phyloP scores from a whole-genome alignment of 2,113 vertebrate genomes.

The Polypterus bichir region DNA sequence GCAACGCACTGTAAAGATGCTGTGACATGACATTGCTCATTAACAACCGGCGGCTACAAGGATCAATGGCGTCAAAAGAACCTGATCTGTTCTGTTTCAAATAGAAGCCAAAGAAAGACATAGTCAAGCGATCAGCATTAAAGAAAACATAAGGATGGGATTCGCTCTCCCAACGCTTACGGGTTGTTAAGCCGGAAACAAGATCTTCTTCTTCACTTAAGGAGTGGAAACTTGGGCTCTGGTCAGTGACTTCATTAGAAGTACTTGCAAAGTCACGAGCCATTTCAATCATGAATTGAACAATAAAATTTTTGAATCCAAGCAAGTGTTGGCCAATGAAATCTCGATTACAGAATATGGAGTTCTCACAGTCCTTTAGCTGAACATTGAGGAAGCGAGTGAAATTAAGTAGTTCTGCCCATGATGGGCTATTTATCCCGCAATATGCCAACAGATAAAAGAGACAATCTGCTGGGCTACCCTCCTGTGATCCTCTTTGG shows the following conservation, averaged over 20 bases:
- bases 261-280: slow-evolving; percentile 55
- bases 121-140: slow-evolving; percentile 45
- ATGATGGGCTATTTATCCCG: slow-evolving; percentile 48
- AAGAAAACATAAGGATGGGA: slow-evolving; percentile 61
- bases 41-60: slow-evolving; percentile 31
- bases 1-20: slow-evolving; percentile 34
- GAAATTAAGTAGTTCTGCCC: slow-evolving; percentile 61
- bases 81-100: slow-evolving; percentile 17
- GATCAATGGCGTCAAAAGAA: slow-evolving; percentile 37
- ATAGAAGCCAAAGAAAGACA: slow-evolving; percentile 62
- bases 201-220: slow-evolving; percentile 20
- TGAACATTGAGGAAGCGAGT: slow-evolving; percentile 57
- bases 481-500: slow-evolving; percentile 17
- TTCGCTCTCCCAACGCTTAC: slow-evolving; percentile 53
- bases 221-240: slow-evolving; percentile 28
- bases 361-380: slow-evolving; percentile 50
- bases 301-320: slow-evolving; percentile 56
- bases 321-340: slow-evolving; percentile 32
- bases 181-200: slow-evolving; percentile 31
- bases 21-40: slow-evolving; percentile 40
- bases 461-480: slow-evolving; percentile 41
- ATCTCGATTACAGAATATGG: slow-evolving; percentile 45
- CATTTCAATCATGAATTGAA: slow-evolving; percentile 62
- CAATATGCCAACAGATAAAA: slow-evolving; percentile 39
- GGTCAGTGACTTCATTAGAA: slow-evolving; percentile 45